Evolutionary conservation across 2,797 vertebrate genomes (phyloP).

Genomic region (Siniperca obscura): DNA sequence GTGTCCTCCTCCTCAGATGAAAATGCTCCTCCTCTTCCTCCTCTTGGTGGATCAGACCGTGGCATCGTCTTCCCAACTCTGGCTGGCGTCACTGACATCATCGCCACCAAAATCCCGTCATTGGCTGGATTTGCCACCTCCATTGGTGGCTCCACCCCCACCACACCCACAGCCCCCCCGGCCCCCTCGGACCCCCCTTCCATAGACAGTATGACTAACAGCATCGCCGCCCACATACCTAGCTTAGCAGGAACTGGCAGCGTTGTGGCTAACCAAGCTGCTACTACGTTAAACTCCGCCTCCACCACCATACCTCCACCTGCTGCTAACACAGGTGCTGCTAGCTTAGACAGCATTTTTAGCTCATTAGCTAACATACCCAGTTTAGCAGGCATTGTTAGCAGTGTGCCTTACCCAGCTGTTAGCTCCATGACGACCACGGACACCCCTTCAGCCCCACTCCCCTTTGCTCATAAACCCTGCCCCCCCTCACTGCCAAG

Average conservation of each 20-base stretch:
- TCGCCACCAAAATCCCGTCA: conserved; percentile 58
- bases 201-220: conserved; percentile 41
- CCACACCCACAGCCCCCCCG: accelerated
- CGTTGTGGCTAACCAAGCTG: conserved; percentile 15
- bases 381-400: conserved; percentile 40
- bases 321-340: background rate
- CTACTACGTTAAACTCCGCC: background rate
- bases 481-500: background rate
- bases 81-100: conserved; percentile 47
- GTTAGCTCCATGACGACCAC: background rate
- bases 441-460: background rate
- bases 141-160: conserved; percentile 8
- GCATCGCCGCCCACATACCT: conserved; percentile 46
- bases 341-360: conserved; percentile 49
- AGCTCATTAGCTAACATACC: conserved; percentile 63
- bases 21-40: conserved; percentile 24
- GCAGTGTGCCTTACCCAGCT: conserved; percentile 30
- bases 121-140: conserved; percentile 34
- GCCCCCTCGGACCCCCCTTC: conserved; percentile 7
- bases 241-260: conserved; percentile 54
- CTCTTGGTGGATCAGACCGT: background rate
- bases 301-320: background rate
- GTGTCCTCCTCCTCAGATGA: conserved; percentile 44
- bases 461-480: background rate
- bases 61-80: conserved; percentile 25